Evolutionary conservation across 2,797 vertebrate species (phyloP).

Genomic region (Microchirus variegatus): DNA sequence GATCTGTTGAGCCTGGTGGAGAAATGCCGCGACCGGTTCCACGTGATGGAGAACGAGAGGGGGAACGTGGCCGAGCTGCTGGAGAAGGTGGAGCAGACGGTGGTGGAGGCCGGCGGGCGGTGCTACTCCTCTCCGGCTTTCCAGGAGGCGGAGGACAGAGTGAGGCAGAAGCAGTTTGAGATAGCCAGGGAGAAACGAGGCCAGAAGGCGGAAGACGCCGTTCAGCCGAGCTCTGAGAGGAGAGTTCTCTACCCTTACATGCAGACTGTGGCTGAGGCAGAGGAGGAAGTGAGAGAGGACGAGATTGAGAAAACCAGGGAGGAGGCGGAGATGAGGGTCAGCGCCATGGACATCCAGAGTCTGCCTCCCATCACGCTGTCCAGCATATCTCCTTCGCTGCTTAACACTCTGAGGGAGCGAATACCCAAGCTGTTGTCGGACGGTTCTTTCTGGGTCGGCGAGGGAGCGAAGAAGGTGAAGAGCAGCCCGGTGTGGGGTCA

Average conservation of each 20-base stretch:
- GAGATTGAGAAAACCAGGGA: constrained; percentile 70
- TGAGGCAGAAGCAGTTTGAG: constrained; percentile 71
- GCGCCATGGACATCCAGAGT: constrained; percentile 46
- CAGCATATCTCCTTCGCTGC: constrained; percentile 61
- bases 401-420: constrained; percentile 61
- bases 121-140: constrained; percentile 72
- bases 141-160: constrained; percentile 68
- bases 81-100: constrained; percentile 79
- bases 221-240: constrained; percentile 31
- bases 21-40: constrained; percentile 79
- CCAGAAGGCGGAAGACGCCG: constrained; percentile 1
- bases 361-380: constrained; percentile 57
- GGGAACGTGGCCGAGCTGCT: constrained; percentile 66
- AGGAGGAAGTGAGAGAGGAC: constrained; percentile 63
- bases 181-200: constrained; percentile 46
- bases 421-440: constrained; percentile 66
- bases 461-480: constrained; percentile 56
- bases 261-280: constrained; percentile 68
- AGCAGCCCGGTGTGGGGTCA: constrained; percentile 61
- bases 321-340: constrained; percentile 72
- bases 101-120: constrained; percentile 72
- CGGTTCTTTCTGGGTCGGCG: constrained; percentile 50
- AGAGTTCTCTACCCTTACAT: constrained; percentile 41
- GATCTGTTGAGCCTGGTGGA: constrained; percentile 82
- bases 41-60: constrained; percentile 65